Evolutionary conservation across 2,797 vertebrate species (phyloP).

Genomic region (Pantherophis vulpinus): DNA sequence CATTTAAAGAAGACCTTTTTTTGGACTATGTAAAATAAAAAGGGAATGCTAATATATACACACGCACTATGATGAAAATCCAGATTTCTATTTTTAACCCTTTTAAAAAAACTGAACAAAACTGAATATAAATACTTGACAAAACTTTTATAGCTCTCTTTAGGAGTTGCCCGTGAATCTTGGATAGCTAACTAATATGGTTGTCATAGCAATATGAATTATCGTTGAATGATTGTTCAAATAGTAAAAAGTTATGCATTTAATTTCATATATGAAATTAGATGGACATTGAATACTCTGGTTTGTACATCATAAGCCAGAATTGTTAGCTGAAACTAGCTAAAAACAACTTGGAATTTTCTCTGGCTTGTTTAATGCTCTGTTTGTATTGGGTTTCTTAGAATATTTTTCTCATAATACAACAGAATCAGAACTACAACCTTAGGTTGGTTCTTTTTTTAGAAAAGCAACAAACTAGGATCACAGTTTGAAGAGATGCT

Average conservation of each 20-base stretch:
- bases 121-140: constrained; percentile 34
- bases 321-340: constrained; percentile 16
- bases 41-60: not conserved
- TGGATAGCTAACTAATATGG: constrained; percentile 19
- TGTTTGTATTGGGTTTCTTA: constrained; percentile 18
- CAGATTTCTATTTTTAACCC: constrained; percentile 21
- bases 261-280: not conserved
- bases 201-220: constrained; percentile 19
- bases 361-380: not conserved
- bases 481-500: not conserved
- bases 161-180: not conserved
- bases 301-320: not conserved
- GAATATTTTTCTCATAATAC: not conserved
- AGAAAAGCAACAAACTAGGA: not conserved
- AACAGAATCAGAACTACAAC: not conserved
- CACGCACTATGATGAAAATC: not conserved
- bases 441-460: not conserved
- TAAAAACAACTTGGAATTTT: not conserved
- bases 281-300: not conserved
- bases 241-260: constrained; percentile 12
- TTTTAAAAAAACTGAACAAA: not conserved
- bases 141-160: constrained; percentile 27
- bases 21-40: not conserved
- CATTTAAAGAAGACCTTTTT: not conserved
- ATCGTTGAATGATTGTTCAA: not conserved